Evolutionary conservation across 2,888 invertebrate species (phyloP).

Genomic region (Ecliptopera silaceata): DNA sequence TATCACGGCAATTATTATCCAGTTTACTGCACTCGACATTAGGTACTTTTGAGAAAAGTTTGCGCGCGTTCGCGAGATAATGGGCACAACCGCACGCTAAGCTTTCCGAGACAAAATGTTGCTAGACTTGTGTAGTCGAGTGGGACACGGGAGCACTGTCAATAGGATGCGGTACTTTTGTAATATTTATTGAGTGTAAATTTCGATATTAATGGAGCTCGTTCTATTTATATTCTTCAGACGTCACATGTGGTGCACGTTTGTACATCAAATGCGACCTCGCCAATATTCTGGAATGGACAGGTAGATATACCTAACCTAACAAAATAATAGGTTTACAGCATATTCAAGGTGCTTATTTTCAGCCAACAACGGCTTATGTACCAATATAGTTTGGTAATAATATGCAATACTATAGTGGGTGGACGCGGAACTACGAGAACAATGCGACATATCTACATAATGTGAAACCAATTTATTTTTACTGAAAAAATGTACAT

Average conservation of each 20-base stretch:
- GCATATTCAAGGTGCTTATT: too few relatives aligned
- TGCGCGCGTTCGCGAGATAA: conserved; percentile 38
- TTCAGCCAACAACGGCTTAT: too few relatives aligned
- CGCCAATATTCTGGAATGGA: conserved; percentile 10
- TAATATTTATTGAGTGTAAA: conserved; percentile 26
- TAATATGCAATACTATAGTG: too few relatives aligned
- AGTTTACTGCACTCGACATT: conserved; percentile 56
- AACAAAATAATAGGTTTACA: too few relatives aligned
- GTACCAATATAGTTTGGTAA: too few relatives aligned
- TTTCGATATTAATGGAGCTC: conserved; percentile 22
- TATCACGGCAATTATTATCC: conserved; percentile 54
- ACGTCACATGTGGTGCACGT: conserved; percentile 22
- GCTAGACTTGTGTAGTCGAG: conserved; percentile 31
- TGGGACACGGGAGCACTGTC: conserved; percentile 34
- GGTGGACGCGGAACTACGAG: too few relatives aligned
- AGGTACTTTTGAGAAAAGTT: conserved; percentile 36
- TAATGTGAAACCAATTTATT: too few relatives aligned
- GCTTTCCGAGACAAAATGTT: conserved; percentile 64
- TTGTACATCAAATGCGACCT: conserved; percentile 20
- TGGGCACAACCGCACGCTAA: conserved; percentile 61
- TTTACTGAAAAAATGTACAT: too few relatives aligned
- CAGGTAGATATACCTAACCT: not conserved
- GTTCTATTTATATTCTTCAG: conserved; percentile 30
- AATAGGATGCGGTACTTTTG: conserved; percentile 48
- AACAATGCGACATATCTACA: too few relatives aligned